A percentile compares a stretch with the other conserved stretches of the same genome.
Evolutionary conservation across 2,113 vertebrate genomes (phyloP).

Genomic region (Channa argus): DNA sequence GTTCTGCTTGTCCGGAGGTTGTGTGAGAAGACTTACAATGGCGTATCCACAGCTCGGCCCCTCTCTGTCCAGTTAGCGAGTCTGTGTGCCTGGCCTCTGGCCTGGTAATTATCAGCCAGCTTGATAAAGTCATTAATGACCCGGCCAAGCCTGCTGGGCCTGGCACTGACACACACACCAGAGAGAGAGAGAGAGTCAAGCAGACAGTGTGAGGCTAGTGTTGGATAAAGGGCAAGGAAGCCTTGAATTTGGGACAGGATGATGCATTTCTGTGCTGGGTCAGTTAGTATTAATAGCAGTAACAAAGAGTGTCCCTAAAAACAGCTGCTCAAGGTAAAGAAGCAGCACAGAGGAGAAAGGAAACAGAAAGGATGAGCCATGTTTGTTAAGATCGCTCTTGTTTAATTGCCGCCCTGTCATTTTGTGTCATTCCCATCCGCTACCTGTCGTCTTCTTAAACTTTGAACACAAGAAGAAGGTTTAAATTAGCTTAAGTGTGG

Average conservation of each 20-base stretch:
- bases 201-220: conserved; percentile 21
- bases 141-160: conserved; percentile 65
- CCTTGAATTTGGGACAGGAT: conserved; percentile 56
- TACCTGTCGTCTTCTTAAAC: neutral
- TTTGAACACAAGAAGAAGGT: neutral
- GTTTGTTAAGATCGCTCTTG: neutral
- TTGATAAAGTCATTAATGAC: conserved; percentile 73
- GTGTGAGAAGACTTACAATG: neutral
- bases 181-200: neutral
- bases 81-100: conserved; percentile 53
- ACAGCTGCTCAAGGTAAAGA: conserved; percentile 17
- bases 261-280: conserved; percentile 59
- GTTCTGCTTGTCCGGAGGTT: conserved; percentile 27
- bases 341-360: neutral
- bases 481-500: neutral
- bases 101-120: conserved; percentile 72
- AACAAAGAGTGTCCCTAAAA: conserved; percentile 51
- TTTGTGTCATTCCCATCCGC: neutral
- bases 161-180: conserved; percentile 41
- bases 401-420: neutral
- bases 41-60: conserved; percentile 16
- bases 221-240: conserved; percentile 16
- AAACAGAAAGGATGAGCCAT: neutral
- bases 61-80: conserved; percentile 32
- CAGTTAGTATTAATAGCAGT: conserved; percentile 65